Evolutionary conservation across 2,113 vertebrate genomes (phyloP), one percentile per base, ranked within the genome.

Genomic region (Planiliza haematocheilus): DNA sequence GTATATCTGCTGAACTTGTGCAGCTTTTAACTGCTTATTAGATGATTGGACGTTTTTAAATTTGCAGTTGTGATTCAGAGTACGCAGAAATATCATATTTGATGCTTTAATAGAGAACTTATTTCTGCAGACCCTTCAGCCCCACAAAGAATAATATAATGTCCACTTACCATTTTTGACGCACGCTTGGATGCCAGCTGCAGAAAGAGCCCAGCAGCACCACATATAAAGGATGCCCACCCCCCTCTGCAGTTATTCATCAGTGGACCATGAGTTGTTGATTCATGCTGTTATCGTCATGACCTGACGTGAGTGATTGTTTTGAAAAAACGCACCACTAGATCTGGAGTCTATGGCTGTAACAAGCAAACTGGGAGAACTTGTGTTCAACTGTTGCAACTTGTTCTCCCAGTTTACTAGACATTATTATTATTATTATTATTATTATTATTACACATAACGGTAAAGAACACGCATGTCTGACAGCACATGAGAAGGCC

Each of bases 231-330:
- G 13, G 46, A 61, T 17, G 20, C 1, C 24, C 6, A 0, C 34
- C 11, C 14, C n/a, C n/a, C n/a, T n/a, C n/a, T n/a, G 0, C 58
- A 71, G 85, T 90, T 89, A 90, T 30, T 64, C 75, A 85, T 86
- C 70, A 62, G 65, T 53, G 50, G 30, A 49, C n/a, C 10, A 53
- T 18, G 48, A 61, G 87, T 70, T 89, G 69, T 76, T 43, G 65
- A 89, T 90, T 89, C 10, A 38, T 69, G 52, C 37, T 53, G 16
- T 68, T 34, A 38, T 38, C 0, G 2, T 60, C 56, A 41, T 57
- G 51, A 60, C 42, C 55, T 84, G 58, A 87, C 59, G 12, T 57
- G 36, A 20, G 17, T 39, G 43, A 48, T 13, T 37, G 4, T 34
- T 45, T 50, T 74, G 60, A 67, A 6, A 10, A 42, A 16, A 43